Evolutionary conservation across 2,113 vertebrate species (phyloP).

Genomic region (Casuarius casuarius): DNA sequence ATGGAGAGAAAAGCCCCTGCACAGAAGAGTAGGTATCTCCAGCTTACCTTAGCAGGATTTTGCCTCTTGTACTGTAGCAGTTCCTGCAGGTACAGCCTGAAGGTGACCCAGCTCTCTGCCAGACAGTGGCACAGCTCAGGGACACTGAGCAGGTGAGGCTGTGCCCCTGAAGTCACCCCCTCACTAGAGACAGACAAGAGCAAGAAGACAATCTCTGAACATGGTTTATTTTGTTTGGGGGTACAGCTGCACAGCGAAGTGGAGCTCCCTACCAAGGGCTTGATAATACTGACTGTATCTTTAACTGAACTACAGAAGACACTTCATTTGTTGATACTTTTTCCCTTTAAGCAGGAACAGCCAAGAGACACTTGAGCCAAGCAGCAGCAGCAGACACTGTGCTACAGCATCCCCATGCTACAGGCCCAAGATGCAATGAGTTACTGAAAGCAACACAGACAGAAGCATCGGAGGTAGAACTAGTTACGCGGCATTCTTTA

Average conservation of each 20-base stretch:
- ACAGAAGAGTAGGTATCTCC: conserved; percentile 42
- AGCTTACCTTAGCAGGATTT: conserved; percentile 92
- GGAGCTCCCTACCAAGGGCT: not conserved
- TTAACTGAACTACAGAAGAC: not conserved
- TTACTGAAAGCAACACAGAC: not conserved
- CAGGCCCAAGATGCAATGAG: not conserved
- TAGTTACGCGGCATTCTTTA: not conserved
- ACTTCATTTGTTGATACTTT: not conserved
- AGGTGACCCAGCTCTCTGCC: conserved; percentile 95
- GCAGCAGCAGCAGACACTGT: not conserved
- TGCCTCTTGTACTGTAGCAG: conserved; percentile 93
- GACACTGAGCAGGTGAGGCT: conserved; percentile 90
- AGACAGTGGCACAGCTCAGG: conserved; percentile 95
- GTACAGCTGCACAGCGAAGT: not conserved
- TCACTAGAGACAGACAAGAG: conserved; percentile 83
- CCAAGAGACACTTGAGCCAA: not conserved
- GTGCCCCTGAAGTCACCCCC: conserved; percentile 78
- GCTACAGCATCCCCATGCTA: not conserved
- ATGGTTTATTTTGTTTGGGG: not conserved
- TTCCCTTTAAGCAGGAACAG: not conserved
- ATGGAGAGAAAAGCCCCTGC: conserved; percentile 21
- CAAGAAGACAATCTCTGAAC: conserved; percentile 67
- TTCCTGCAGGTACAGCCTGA: conserved; percentile 91
- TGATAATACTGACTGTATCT: not conserved
- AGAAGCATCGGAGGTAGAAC: not conserved